A percentile compares a stretch with the other conserved stretches of the same genome.
phyloP scores from a whole-genome alignment of 1,140 invertebrate species.

The Meloidogyne exigua region DNA sequence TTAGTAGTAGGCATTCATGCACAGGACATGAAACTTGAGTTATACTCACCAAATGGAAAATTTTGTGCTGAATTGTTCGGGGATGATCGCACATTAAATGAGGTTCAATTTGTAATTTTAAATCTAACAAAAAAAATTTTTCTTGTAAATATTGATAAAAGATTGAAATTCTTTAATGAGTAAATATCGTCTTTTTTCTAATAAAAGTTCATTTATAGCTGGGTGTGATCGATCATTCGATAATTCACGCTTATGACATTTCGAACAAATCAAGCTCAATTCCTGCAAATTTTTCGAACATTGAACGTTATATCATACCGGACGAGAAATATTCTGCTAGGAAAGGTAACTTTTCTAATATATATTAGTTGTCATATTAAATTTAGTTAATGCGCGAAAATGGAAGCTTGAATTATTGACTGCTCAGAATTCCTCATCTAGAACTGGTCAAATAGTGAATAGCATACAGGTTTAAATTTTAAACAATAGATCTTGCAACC shows the following conservation, averaged over 20 bases:
- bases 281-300: neutral
- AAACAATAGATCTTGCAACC: neutral
- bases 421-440: neutral
- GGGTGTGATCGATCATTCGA: constrained; percentile 30
- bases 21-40: constrained; percentile 38
- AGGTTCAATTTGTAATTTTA: neutral
- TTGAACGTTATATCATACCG: constrained; percentile 22
- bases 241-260: constrained; percentile 26
- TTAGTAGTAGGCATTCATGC: constrained; percentile 34
- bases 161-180: neutral
- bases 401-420: constrained; percentile 34
- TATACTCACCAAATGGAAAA: constrained; percentile 28
- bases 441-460: neutral
- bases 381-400: constrained; percentile 37
- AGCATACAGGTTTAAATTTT: neutral
- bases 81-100: constrained; percentile 31
- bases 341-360: constrained; percentile 7
- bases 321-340: constrained; percentile 40
- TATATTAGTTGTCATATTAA: neutral
- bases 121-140: too few relatives aligned
- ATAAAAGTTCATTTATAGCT: neutral
- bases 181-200: too few relatives aligned
- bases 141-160: too few relatives aligned
- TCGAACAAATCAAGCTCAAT: neutral
- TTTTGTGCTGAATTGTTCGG: constrained; percentile 34